Percentiles rank a stretch among this genome's conserved stretches.
Evolutionary conservation across 2,113 vertebrate species (phyloP).

Genomic region (Colinus virginianus): DNA sequence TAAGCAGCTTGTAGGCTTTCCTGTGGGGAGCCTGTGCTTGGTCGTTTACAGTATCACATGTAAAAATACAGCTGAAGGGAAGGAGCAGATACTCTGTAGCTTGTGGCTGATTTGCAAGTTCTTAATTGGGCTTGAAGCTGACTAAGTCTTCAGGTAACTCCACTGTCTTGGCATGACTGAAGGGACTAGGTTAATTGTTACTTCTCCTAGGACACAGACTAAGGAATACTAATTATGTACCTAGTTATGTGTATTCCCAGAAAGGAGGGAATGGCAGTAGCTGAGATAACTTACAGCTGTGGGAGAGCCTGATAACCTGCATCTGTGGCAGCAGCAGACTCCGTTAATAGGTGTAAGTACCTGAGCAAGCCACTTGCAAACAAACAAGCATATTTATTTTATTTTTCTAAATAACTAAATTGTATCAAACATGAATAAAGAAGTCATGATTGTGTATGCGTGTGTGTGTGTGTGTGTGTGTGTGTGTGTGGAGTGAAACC

Average conservation of each 20-base stretch:
- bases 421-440: background rate
- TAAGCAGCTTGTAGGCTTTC: background rate
- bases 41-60: background rate
- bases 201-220: fast-evolving
- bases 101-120: background rate
- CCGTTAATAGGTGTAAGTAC: background rate
- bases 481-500: background rate
- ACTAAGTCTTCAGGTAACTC: background rate
- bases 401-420: background rate
- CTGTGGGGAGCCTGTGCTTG: background rate
- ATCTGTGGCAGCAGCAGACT: background rate
- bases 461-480: too few relatives aligned
- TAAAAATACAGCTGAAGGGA: background rate
- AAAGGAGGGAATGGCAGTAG: background rate
- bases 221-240: background rate
- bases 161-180: fast-evolving
- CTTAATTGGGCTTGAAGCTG: background rate
- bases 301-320: background rate
- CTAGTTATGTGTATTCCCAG: background rate
- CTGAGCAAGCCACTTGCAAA: background rate
- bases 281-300: background rate
- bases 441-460: background rate
- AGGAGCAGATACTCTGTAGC: background rate
- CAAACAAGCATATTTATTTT: background rate
- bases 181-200: background rate